Evolutionary conservation across 2,113 vertebrate species (phyloP), one percentile per base, ranked within the genome.

Genomic region (Acrocephalus arundinaceus): DNA sequence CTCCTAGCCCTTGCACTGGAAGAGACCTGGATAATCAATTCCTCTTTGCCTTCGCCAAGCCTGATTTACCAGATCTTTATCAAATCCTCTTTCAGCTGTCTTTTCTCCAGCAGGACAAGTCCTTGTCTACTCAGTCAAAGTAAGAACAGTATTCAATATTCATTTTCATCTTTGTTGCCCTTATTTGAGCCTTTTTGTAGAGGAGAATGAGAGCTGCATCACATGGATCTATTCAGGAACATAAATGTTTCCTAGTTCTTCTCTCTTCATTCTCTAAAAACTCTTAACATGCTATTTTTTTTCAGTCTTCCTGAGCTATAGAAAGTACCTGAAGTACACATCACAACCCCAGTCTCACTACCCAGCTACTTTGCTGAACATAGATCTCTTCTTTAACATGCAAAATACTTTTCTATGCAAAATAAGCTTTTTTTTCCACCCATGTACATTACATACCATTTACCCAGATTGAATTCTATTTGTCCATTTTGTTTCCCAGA

Each of bases 1-100:
- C 75, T 83, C 39, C 24, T 67, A 13, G 24, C 63, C 85, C 54
- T 76, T 70, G 41, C 51, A n/a, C 67, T 77, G 51, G 49, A 70
- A 86, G 22, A 73, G 27, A 62, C 4, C 18, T 80, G 41, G 63
- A 39, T 85, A 90, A 96, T 96, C 79, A 68, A 93, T 83, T 81
- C 83, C n/a, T 85, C 85, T 90, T 83, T 79, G 33, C 45, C 33
- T 66, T 88, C 15, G 1, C 79, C 62, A 93, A 66, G 35, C 35
- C 54, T 62, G 73, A 62, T 73, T 88, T 92, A 76, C 48, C 54
- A 86, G 67, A 45, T 58, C 77, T 94, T 65, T 86, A 35, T 80
- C 63, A 94, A 90, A 76, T 66, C 62, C 79, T 90, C 58, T 39
- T 85, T 92, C 83, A 70, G 15, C 45, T 80, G 54, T 48, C 67